A percentile compares a stretch with the other conserved stretches of the same genome.
Conservation (phyloP, 2,113 vertebrate genomes). For the Tachuris rubrigastra region DNA sequence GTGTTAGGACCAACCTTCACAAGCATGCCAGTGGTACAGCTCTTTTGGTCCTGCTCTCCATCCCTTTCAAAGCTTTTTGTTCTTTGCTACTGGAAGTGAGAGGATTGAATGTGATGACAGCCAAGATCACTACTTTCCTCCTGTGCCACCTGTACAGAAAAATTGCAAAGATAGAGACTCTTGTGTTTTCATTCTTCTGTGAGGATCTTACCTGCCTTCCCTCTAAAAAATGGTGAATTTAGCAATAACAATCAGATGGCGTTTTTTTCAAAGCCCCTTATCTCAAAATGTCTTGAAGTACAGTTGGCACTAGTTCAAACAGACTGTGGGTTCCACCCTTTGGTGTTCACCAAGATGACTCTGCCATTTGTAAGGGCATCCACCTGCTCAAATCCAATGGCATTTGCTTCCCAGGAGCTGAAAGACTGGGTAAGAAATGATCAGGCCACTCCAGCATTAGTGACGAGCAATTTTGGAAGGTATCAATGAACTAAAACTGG, state of each 20-base stretch:
- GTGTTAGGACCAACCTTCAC: background rate
- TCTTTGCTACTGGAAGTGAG: background rate
- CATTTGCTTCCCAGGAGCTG: background rate
- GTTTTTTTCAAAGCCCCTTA: background rate
- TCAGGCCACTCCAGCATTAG: background rate
- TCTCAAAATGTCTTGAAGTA: background rate
- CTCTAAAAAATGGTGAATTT: background rate
- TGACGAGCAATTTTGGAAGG: background rate
- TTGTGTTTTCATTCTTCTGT: background rate
- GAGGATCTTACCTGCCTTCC: background rate
- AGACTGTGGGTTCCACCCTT: background rate
- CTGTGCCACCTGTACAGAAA: background rate
- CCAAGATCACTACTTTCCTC: background rate
- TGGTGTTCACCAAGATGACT: background rate
- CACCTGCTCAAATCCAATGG: background rate
- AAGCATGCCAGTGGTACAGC: background rate
- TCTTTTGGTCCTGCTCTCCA: background rate
- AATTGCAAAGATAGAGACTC: background rate
- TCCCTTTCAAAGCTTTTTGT: background rate
- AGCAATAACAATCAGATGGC: background rate
- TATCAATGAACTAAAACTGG: background rate
- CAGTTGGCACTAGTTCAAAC: background rate
- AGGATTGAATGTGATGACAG: background rate
- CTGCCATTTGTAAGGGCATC: background rate
- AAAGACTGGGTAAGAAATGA: background rate